A percentile compares a stretch with the other conserved stretches of the same genome.
These are phyloP conservation scores for Lipotes vexillifer DNA, from an alignment of 2,113 vertebrate species.

Conservation along the genomic window DNA sequence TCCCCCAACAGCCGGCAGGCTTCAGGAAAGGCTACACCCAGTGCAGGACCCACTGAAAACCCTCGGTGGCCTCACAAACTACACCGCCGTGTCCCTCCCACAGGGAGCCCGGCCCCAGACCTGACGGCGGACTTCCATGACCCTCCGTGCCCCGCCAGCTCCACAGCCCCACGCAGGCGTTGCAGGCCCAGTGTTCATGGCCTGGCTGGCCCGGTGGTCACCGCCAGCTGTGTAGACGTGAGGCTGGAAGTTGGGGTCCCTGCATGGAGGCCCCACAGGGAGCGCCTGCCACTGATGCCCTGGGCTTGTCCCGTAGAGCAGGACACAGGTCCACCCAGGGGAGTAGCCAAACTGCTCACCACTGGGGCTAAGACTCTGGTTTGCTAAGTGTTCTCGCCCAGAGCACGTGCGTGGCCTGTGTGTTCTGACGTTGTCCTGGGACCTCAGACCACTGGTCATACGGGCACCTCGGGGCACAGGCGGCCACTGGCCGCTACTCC, in stretches of 20 bases:
- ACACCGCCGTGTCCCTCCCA: background rate
- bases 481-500: background rate
- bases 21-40: background rate
- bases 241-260: too few species aligned
- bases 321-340: background rate
- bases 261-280: background rate
- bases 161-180: background rate
- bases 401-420: background rate
- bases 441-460: background rate
- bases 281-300: too few species aligned
- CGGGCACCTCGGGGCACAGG: background rate
- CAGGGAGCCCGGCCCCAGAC: background rate
- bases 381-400: background rate
- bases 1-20: background rate
- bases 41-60: background rate
- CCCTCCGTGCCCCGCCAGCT: background rate
- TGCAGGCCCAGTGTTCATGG: background rate
- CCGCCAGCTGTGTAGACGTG: background rate
- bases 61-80: background rate
- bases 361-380: too few species aligned
- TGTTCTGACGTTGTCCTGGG: background rate
- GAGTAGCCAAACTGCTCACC: background rate
- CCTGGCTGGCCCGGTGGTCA: background rate
- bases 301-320: accelerated
- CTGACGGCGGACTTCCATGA: background rate